A percentile compares a stretch with the other conserved stretches of the same genome.
Evolutionary conservation across 2,113 vertebrate species (phyloP).

Genomic region (Corythoichthys intestinalis): DNA sequence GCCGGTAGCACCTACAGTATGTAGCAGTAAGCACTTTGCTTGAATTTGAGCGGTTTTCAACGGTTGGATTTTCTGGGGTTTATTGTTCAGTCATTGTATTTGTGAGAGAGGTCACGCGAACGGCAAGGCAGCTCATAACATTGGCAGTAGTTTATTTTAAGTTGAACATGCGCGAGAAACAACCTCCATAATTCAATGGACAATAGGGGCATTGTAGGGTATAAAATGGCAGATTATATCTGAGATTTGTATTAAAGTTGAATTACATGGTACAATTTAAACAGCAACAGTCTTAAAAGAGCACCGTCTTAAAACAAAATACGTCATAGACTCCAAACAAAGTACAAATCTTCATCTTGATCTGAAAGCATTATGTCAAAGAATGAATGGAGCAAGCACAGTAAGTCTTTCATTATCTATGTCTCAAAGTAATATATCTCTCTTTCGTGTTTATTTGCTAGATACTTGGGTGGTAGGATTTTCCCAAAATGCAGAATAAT

Average conservation of each 20-base stretch:
- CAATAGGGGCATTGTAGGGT: slow-evolving; percentile 28
- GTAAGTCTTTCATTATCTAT: neutral
- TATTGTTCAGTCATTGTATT: neutral
- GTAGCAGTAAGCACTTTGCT: slow-evolving; percentile 46
- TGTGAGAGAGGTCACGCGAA: slow-evolving; percentile 5
- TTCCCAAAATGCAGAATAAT: neutral
- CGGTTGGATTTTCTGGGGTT: slow-evolving; percentile 46
- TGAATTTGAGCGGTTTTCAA: slow-evolving; percentile 18
- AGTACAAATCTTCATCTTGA: neutral
- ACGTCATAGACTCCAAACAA: neutral
- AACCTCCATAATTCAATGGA: slow-evolving; percentile 15
- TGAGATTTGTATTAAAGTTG: slow-evolving; percentile 16
- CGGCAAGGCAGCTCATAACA: slow-evolving; percentile 5
- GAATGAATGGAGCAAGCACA: neutral
- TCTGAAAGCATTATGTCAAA: neutral
- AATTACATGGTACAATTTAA: slow-evolving; percentile 3
- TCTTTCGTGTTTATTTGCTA: neutral
- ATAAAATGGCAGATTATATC: slow-evolving; percentile 26
- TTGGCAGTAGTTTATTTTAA: slow-evolving; percentile 29
- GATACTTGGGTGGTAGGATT: neutral
- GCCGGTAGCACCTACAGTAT: slow-evolving; percentile 47
- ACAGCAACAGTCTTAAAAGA: neutral
- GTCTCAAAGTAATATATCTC: neutral
- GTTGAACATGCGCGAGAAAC: slow-evolving; percentile 27
- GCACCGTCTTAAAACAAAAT: neutral